Percentiles rank a stretch among this genome's conserved stretches.
These are phyloP conservation scores for Notamacropus eugenii DNA, from an alignment of 2,797 vertebrate genomes.

Conservation along the genomic window DNA sequence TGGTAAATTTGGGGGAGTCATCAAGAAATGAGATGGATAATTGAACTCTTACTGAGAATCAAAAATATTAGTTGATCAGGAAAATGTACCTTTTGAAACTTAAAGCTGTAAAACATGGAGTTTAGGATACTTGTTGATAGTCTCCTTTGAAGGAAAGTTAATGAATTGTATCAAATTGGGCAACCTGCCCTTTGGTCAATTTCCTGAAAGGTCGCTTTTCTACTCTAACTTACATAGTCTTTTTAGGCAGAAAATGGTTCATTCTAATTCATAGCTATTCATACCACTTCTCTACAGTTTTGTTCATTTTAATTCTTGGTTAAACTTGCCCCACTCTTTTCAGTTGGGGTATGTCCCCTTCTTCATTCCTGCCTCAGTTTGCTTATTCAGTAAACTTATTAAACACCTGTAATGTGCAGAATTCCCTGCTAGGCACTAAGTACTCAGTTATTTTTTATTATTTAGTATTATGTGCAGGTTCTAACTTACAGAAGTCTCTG, in stretches of 20 bases:
- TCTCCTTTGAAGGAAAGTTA: neutral
- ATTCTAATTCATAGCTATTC: neutral
- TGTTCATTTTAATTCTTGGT: neutral
- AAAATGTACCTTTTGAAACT: neutral
- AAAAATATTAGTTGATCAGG: neutral
- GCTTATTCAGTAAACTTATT: neutral
- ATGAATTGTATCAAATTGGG: neutral
- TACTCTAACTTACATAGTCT: neutral
- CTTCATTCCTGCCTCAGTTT: neutral
- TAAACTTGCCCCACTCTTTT: neutral
- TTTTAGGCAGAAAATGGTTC: neutral
- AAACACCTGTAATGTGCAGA: neutral
- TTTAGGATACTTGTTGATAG: neutral
- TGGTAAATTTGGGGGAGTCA: neutral
- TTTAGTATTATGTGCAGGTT: neutral
- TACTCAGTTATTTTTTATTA: neutral
- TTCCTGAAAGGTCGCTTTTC: neutral
- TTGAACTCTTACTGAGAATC: neutral
- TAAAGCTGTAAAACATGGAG: neutral
- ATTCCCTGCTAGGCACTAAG: neutral
- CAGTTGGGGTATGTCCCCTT: neutral
- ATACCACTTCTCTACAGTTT: neutral
- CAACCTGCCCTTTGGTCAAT: neutral
- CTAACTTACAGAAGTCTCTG: neutral
- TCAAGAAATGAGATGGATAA: neutral